These are phyloP conservation scores for Acipenser transmontanus DNA, from an alignment of 2,797 vertebrate genomes.

Conservation along the genomic window DNA sequence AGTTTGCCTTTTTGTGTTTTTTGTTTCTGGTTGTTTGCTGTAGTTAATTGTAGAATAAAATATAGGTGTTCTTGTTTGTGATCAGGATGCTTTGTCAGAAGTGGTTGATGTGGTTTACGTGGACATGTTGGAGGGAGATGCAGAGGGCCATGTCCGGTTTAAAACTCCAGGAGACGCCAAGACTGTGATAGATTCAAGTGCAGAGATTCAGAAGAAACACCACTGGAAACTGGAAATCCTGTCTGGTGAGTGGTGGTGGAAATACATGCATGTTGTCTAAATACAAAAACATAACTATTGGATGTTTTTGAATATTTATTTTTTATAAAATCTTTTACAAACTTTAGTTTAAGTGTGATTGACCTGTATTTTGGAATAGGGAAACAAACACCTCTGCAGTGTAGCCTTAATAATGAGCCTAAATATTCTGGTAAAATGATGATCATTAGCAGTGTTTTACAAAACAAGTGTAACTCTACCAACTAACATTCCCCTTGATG, in stretches of 20 bases:
- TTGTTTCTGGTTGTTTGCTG: slow-evolving; percentile 6
- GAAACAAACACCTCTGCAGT: too few species aligned
- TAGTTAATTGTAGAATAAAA: background rate
- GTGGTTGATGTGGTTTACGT: slow-evolving; percentile 79
- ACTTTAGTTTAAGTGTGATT: too few species aligned
- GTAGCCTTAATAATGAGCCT: too few species aligned
- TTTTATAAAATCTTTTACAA: too few species aligned
- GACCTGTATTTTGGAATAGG: too few species aligned
- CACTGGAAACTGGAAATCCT: slow-evolving; percentile 82
- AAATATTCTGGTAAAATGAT: too few species aligned
- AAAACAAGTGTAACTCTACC: too few species aligned
- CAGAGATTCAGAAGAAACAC: slow-evolving; percentile 71
- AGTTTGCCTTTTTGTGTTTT: background rate
- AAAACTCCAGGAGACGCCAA: slow-evolving; percentile 72
- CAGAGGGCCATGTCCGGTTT: slow-evolving; percentile 81
- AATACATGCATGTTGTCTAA: too few species aligned
- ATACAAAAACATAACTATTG: background rate
- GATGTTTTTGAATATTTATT: too few species aligned
- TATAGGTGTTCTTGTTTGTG: background rate
- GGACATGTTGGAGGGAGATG: slow-evolving; percentile 83
- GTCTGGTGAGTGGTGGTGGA: slow-evolving; percentile 56
- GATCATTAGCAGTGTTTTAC: too few species aligned
- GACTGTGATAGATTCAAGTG: slow-evolving; percentile 44
- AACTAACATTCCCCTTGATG: too few species aligned
- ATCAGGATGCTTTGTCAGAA: slow-evolving; percentile 69